Conservation (phyloP, 1,140 invertebrate genomes). For the Panagrolaimus sp. region DNA sequence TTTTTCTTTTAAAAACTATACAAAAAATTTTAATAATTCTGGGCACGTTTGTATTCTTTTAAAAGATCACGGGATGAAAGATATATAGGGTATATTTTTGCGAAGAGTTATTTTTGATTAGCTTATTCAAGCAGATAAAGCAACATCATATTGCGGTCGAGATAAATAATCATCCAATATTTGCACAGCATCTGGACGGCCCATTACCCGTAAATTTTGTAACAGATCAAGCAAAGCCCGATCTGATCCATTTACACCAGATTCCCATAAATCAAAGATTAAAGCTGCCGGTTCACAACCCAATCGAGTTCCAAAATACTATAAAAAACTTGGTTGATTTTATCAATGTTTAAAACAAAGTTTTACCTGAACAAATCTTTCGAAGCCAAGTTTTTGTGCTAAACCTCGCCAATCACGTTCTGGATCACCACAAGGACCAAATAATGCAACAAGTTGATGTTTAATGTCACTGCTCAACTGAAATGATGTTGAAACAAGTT, state of each 20-base stretch:
- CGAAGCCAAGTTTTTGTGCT: conserved; percentile 49
- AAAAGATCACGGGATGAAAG: too few relatives aligned
- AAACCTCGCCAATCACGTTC: conserved; percentile 47
- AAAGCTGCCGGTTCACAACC: conserved; percentile 49
- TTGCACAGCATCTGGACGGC: conserved; percentile 47
- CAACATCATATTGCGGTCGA: conserved; percentile 13
- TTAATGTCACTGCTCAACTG: conserved; percentile 43
- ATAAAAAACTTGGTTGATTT: conserved; percentile 24
- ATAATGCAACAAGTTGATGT: conserved; percentile 28
- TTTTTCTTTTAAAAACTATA: too few relatives aligned
- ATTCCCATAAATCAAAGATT: conserved; percentile 55
- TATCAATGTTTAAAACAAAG: background rate
- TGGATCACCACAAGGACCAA: conserved; percentile 36
- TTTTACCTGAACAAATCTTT: conserved; percentile 50
- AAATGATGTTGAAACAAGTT: conserved; percentile 40
- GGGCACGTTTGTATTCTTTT: too few relatives aligned
- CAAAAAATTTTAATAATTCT: too few relatives aligned
- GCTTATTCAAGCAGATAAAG: background rate
- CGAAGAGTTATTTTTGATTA: too few relatives aligned
- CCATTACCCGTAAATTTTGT: conserved; percentile 54
- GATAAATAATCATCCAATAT: conserved; percentile 46
- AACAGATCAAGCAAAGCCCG: conserved; percentile 53
- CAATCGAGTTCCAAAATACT: conserved; percentile 51
- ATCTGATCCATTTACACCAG: conserved; percentile 37
- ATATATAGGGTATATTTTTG: too few relatives aligned